Conservation (phyloP, 2,888 invertebrate species). For the Eupithecia centaureata region DNA sequence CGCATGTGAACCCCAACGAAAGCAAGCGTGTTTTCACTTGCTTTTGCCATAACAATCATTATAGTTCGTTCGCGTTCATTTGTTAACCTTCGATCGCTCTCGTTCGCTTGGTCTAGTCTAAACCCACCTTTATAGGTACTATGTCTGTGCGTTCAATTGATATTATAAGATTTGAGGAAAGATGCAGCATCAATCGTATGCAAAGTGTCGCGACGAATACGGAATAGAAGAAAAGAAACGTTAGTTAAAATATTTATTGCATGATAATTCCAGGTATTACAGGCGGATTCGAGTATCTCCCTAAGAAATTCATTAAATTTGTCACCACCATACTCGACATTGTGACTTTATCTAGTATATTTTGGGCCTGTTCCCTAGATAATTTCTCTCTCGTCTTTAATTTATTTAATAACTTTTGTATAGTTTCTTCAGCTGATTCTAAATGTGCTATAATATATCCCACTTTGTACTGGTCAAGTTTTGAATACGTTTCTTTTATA, state of each 20-base stretch:
- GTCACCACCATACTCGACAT: neutral
- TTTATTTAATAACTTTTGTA: neutral
- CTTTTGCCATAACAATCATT: no score
- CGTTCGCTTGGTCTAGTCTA: no score
- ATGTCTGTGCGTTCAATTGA: no score
- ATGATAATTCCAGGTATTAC: neutral
- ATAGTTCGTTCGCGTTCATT: no score
- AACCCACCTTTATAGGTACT: no score
- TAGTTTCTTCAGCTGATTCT: neutral
- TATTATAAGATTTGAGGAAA: no score
- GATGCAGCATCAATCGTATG: no score
- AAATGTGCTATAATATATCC: slow-evolving; percentile 2
- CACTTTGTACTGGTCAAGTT: neutral
- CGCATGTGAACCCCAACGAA: no score
- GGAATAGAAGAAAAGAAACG: neutral
- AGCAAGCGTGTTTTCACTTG: no score
- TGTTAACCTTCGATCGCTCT: no score
- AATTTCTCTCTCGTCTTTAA: neutral
- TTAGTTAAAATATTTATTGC: neutral
- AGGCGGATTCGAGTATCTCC: neutral
- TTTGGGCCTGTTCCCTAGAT: neutral
- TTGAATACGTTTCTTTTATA: neutral
- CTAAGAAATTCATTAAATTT: slow-evolving; percentile 4
- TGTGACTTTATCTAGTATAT: neutral
- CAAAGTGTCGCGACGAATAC: no score